Conservation (phyloP, 2,113 vertebrate species). For the Syngnathoides biaculeatus region DNA sequence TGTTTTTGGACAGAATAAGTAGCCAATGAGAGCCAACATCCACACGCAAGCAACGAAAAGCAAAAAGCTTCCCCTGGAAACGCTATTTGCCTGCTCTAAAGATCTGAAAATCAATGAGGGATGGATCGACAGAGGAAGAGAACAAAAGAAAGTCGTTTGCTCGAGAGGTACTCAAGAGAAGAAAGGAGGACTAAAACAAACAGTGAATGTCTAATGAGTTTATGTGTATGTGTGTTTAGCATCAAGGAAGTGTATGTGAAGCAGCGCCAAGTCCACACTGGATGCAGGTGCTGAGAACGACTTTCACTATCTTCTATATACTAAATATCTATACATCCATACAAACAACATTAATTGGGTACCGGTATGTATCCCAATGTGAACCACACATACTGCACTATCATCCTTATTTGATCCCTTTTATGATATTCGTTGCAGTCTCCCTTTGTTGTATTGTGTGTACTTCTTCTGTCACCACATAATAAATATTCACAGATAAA, state of each 20-base stretch:
- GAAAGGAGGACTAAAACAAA: constrained; percentile 12
- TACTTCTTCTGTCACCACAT: neutral
- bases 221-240: constrained; percentile 7
- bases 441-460: neutral
- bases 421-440: no score
- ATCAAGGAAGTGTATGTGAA: constrained; percentile 12
- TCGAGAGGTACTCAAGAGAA: constrained; percentile 12
- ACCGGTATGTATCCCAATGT: neutral
- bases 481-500: neutral
- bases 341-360: neutral
- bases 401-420: neutral
- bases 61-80: constrained; percentile 21
- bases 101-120: constrained; percentile 55
- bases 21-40: constrained; percentile 7
- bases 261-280: constrained; percentile 22
- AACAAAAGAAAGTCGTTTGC: constrained; percentile 41
- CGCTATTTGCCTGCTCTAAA: constrained; percentile 14
- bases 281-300: neutral
- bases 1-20: constrained; percentile 13
- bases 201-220: neutral
- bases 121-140: constrained; percentile 34
- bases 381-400: neutral
- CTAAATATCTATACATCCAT: neutral
- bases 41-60: constrained; percentile 10
- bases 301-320: neutral